These are phyloP conservation scores for Heliangelus exortis DNA, from an alignment of 2,797 vertebrate species.

Conservation along the genomic window DNA sequence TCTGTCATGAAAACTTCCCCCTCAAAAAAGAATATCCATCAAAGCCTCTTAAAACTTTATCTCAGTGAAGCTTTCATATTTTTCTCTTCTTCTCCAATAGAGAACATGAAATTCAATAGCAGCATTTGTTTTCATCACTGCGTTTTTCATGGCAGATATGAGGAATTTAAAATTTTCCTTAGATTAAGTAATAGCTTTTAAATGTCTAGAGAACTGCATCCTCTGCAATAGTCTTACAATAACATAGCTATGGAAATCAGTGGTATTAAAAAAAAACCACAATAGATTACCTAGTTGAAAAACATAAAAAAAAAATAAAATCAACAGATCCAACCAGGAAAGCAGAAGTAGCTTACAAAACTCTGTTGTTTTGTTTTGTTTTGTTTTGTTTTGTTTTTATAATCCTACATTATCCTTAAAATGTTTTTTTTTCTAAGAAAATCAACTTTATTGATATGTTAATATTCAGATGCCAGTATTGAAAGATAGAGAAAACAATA, in stretches of 20 bases:
- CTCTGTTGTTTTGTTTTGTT: fast-evolving
- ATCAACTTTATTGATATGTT: not conserved
- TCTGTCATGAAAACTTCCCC: not conserved
- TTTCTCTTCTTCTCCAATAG: not conserved
- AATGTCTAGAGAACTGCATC: not conserved
- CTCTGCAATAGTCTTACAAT: not conserved
- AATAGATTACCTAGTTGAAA: not conserved
- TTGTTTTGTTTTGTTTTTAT: not conserved
- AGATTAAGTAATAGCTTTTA: not conserved
- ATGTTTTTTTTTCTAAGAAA: not conserved
- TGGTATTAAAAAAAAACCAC: not conserved
- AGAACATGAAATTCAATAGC: not conserved
- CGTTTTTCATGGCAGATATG: not conserved
- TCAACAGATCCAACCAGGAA: not conserved
- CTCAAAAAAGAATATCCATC: not conserved
- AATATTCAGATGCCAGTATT: not conserved
- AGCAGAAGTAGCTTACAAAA: not conserved
- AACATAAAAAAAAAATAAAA: not conserved
- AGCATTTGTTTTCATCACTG: not conserved
- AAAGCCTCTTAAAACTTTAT: not conserved
- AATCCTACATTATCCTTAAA: not conserved
- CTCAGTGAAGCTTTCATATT: not conserved
- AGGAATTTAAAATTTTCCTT: not conserved
- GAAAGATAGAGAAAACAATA: not conserved
- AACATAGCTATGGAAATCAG: not conserved